Evolutionary conservation across 30 jellyfish, hydroid and myxozoan genomes (phyloP), one percentile per base, ranked within the genome.

Genomic region (Hydractinia symbiolongicarpus): DNA sequence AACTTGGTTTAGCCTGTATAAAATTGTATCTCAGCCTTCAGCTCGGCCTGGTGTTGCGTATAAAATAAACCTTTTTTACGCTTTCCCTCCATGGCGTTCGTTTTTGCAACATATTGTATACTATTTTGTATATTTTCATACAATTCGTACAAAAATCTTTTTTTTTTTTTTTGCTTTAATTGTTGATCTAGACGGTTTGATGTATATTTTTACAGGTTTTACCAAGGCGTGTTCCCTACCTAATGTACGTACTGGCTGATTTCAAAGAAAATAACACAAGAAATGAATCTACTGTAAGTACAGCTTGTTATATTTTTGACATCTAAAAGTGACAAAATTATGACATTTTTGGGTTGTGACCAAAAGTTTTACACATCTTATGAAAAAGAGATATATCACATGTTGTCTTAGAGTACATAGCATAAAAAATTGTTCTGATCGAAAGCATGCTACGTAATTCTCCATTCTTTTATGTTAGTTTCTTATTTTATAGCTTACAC

Each of bases 181-280:
- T 11, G 69, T 11, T 30, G 44, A 30, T 30, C 44, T 30, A 30
- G 44, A 30, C 44, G 44, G 44, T 6, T 64, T 7, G 4, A 6
- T n/a, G 40, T 55, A 66, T 51, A 58, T 4, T 77, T 30, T 30
- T 79, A 73, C 5, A 93, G 98, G 86, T 86, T 50, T 89, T 93
- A 14, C 90, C 94, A 7, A 79, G 79, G 4, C 91, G 98, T 9
- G 98, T 90, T 4, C 96, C 98, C 8, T 93, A 81, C 83, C 77
- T 93, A 88, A 87, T 93, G 96, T 81, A 88, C 53, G 95, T 82
- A 60, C 81, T 93, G 66, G 51, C 61, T 5, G 98, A 93, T 78
- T 93, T 93, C 89, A 82, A 93, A 79, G 89, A 84, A 17, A 83
- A 87, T 75, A 87, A 87, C 76, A 95, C 91, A 11, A 81, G 98